A percentile compares a stretch with the other conserved stretches of the same genome.
phyloP scores from a whole-genome alignment of 2,888 invertebrate genomes.

The Brachyopa scutellaris region DNA sequence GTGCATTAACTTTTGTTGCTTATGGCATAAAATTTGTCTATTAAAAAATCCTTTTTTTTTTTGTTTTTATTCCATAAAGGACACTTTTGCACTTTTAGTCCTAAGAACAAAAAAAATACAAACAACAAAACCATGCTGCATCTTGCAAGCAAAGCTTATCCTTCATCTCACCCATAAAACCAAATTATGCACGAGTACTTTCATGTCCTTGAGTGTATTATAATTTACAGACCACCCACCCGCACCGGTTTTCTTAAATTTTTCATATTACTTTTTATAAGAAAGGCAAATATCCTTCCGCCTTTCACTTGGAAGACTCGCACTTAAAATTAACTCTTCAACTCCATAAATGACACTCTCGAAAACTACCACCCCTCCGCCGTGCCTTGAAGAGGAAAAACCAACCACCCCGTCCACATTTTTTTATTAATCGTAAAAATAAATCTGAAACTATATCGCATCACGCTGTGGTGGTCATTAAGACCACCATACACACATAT shows the following conservation, averaged over 20 bases:
- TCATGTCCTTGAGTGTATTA: slow-evolving; percentile 1
- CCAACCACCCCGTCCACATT: too few species aligned
- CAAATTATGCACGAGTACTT: slow-evolving; percentile 23
- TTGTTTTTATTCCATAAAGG: slow-evolving; percentile 29
- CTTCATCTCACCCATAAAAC: slow-evolving; percentile 37
- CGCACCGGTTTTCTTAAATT: background rate
- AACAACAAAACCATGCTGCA: background rate
- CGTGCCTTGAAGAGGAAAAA: background rate
- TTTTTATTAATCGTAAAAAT: slow-evolving; percentile 65
- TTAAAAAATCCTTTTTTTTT: slow-evolving; percentile 41
- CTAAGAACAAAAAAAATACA: background rate
- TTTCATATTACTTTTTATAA: slow-evolving; percentile 21
- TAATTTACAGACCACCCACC: too few species aligned
- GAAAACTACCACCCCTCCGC: background rate
- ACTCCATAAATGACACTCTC: slow-evolving; percentile 58
- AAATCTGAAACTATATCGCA: slow-evolving; percentile 68
- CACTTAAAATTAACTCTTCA: slow-evolving; percentile 60
- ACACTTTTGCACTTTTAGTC: slow-evolving; percentile 7
- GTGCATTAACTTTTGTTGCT: slow-evolving; percentile 57
- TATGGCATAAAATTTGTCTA: slow-evolving; percentile 31
- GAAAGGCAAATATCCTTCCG: slow-evolving; percentile 32
- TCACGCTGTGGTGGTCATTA: slow-evolving; percentile 63
- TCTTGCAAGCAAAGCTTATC: slow-evolving; percentile 26
- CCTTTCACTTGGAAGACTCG: background rate
- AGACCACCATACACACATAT: slow-evolving; percentile 42